Base-by-base conservation (phyloP, 1,140 invertebrate species). In the Cydia strobilella region DNA sequence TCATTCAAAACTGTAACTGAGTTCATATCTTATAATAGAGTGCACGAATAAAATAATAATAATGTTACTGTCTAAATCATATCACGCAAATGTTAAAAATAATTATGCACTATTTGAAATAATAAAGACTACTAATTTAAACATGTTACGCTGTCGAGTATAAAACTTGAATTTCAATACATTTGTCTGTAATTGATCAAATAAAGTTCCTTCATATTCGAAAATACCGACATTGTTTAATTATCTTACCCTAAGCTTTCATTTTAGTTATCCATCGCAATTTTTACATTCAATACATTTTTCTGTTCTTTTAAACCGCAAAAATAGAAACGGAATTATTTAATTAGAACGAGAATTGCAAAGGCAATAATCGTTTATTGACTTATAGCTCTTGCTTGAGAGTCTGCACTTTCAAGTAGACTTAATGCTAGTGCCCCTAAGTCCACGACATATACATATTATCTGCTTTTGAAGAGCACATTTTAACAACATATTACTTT, bases 201-300 rank as follows among this genome's bases (percentile, higher is more conserved):
- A 90, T 92, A 92, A 92, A 92, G 90, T 91, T 92, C 90, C 90
- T 91, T 91, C 84, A 79, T 89, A 89, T 86, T 85, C 76, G 75
- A 79, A 72, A 75, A 76, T 74, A 54, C 25, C 51, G 6, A 25
- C 45, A 63, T 74, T 75, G 54, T 73, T 74, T 77, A 66, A 65
- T 72, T 45, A 18, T 45, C 42, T 45, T 45, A 45, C 42, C 42
- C 4, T 12, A 15, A 45, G 42, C 42, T 3, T 45, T 45, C 13
- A 45, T 45, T 13, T 45, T 15, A 39, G 13, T 45, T 45, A 45
- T 15, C 13, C 3, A 15, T 45, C 13, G 10, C 9, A 12, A 12
- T 42, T 42, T 13, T 12, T 2, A 42, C 39, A 42, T 12, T 13
- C 35, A 2, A 39, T 39, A 27, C 31, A 35, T 35, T 35, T 35